Base-by-base conservation (phyloP, 1,140 invertebrate species). In the Meloidogyne exigua region DNA sequence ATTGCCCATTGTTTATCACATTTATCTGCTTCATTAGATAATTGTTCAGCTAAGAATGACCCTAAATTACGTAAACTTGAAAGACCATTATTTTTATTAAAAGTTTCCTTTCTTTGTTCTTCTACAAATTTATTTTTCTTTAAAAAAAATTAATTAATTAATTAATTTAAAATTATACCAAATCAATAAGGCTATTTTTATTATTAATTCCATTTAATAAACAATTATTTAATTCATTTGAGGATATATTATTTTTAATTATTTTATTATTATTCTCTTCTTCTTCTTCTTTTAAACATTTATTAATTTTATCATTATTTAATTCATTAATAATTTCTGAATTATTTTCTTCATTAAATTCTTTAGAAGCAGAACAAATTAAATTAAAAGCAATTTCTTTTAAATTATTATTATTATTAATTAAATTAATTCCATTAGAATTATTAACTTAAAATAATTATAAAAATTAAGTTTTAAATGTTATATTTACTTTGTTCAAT, bases 61-160 rank as follows among this genome's bases (percentile, higher is more conserved):
- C 76, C 76, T 23, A 80, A 42, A 13, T 28, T 13, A n/a, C 57
- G 49, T 18, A 71, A 42, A 32, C 26, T 10, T 72, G 36, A 32
- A 44, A 26, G 39, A 21, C 36, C 21, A 65, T 75, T 7, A 32
- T 32, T n/a, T n/a, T n/a, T 32, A 32, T 32, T 13, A 4, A 63
- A 26, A 75, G 74, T 75, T 64, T 25, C 74, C n/a, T n/a, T 75
- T 44, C 9, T 75, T 75, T 75, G 70, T 64, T 62, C 4, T 39
- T 39, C 36, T 39, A 39, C 21, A 39, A 64, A n/a, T 49, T 44
- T 18, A n/a, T 75, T 62, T 21, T 36, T 69, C 26, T 44, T 36
- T 7, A 23, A 44, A n/a, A 21, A 36, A 23, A 21, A 42, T n/a
- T n/a, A 42, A 21, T 25, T 26, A 21, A 26, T 21, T 32, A 32